phyloP scores from a whole-genome alignment of 2,113 vertebrate genomes.

The Symphodus melops region DNA sequence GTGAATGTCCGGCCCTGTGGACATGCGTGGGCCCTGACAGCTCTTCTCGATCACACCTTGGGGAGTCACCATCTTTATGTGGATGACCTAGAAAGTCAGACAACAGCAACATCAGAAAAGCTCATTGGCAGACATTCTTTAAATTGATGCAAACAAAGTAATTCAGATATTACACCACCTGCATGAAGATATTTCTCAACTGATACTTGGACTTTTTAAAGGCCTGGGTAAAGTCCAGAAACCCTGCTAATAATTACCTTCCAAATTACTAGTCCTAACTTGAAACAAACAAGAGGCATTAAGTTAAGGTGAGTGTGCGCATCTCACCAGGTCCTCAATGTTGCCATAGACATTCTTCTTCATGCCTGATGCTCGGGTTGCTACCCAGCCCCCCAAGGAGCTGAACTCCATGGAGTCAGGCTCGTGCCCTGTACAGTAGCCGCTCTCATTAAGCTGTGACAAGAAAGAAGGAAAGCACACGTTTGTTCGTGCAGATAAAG shows the following conservation, averaged over 20 bases:
- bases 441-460: conserved; percentile 93
- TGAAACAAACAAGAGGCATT: conserved; percentile 19
- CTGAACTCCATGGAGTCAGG: conserved; percentile 99
- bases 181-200: background rate
- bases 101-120: conserved; percentile 10
- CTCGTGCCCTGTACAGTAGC: conserved; percentile 98
- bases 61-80: conserved; percentile 98
- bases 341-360: conserved; percentile 99
- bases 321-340: conserved; percentile 96
- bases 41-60: conserved; percentile 96
- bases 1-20: conserved; percentile 96
- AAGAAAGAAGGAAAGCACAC: conserved; percentile 27
- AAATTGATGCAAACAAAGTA: background rate
- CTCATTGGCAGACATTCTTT: background rate
- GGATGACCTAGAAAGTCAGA: conserved; percentile 88
- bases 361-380: conserved; percentile 98
- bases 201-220: background rate
- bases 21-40: conserved; percentile 96
- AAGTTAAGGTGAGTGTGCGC: background rate
- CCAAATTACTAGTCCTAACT: conserved; percentile 20
- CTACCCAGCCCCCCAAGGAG: conserved; percentile 97
- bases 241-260: conserved; percentile 34
- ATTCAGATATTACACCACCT: background rate
- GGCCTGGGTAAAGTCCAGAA: conserved; percentile 17
- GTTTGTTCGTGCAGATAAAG: conserved; percentile 38